Evolutionary conservation across 2,113 vertebrate genomes (phyloP).

Genomic region (Uria aalge): DNA sequence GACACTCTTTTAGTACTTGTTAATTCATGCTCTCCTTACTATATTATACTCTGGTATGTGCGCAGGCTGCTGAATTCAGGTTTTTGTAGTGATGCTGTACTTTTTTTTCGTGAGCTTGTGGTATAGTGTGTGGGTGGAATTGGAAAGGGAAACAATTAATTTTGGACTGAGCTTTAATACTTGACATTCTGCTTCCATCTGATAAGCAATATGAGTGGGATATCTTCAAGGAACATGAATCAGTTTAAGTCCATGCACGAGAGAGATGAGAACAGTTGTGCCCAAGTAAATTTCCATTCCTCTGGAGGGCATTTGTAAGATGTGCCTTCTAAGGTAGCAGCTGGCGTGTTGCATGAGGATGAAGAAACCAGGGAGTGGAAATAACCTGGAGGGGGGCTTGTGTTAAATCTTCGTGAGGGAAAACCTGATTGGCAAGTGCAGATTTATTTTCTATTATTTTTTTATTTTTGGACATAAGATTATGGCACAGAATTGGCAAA

Average conservation of each 20-base stretch:
- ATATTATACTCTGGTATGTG: neutral
- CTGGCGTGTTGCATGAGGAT: neutral
- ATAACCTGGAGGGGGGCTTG: neutral
- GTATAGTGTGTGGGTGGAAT: constrained; percentile 35
- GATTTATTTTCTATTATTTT: neutral
- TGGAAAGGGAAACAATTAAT: constrained; percentile 61
- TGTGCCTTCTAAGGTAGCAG: neutral
- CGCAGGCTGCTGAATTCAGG: neutral
- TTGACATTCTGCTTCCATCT: constrained; percentile 59
- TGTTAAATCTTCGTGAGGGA: neutral
- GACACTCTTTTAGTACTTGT: neutral
- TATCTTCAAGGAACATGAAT: constrained; percentile 32
- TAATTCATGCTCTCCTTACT: constrained; percentile 17
- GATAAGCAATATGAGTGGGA: constrained; percentile 32
- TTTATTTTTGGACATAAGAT: neutral
- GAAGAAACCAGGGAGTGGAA: neutral
- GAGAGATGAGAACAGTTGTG: neutral
- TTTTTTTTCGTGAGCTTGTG: constrained; percentile 7
- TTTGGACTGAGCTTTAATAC: constrained; percentile 56
- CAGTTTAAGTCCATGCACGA: neutral
- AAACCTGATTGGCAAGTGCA: neutral
- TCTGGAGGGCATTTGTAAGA: neutral
- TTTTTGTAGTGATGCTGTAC: constrained; percentile 29
- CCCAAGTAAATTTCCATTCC: constrained; percentile 30
- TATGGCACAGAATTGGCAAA: neutral